Base-by-base conservation (phyloP, 2,888 invertebrate genomes). In the Brassicogethes aeneus region DNA sequence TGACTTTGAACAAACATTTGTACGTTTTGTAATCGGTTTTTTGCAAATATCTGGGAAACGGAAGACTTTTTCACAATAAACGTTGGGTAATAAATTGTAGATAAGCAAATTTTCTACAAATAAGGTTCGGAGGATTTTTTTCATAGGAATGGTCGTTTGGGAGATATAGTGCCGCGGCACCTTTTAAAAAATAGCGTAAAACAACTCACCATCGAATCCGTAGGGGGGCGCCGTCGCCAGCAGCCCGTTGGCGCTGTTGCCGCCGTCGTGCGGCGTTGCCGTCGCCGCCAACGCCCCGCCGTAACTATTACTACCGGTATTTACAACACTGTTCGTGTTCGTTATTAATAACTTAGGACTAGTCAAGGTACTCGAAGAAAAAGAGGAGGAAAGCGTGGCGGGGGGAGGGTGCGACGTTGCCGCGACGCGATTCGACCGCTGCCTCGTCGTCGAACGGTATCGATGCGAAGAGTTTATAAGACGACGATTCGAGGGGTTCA, bases 281-380 rank as follows among this genome's bases (percentile, higher is more conserved):
- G 32, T 10, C 10, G n/a, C n/a, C n/a, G n/a, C n/a, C 43, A 3
- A 23, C 41, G 42, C 46, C 50, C 54, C 51, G 44, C 55, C 48
- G 40, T 53, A 53, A 35, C 51, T 49, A 42, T 52, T 47, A 47
- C 53, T 51, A 55, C 56, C 61, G 51, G n/a, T n/a, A n/a, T n/a
- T n/a, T n/a, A n/a, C n/a, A n/a, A 61, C 58, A 60, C 59, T 62
- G 57, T 65, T 63, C 55, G 61, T n/a, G n/a, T n/a, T n/a, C n/a
- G n/a, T n/a, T n/a, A n/a, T n/a, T n/a, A n/a, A 60, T 48, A 58
- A 54, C 58, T 65, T 67, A 57, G 62, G 64, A 65, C 64, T 66
- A 66, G 63, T 58, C 55, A 61, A 62, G 56, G 59, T 64, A 62
- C 60, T 61, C 50, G 60, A 53, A 54, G 57, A 36, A 2, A 16